phyloP scores from a whole-genome alignment of 2,888 invertebrate genomes.

The Hirtodrosophila duncani region DNA sequence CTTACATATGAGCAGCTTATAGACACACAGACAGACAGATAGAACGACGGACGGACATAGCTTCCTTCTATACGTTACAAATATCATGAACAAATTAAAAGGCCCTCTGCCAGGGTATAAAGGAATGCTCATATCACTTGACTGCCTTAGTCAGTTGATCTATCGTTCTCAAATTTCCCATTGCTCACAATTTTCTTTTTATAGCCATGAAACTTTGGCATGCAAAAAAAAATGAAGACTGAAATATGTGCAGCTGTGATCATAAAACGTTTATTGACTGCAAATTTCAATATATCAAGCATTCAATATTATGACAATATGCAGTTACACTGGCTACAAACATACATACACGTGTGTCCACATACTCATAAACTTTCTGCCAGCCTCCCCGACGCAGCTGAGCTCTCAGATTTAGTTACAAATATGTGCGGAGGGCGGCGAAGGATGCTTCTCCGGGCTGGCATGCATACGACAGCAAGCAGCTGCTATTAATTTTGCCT shows the following conservation, averaged over 20 bases:
- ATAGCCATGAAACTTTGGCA: constrained; percentile 25
- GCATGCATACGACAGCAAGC: too few relatives aligned
- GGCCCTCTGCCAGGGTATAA: too few relatives aligned
- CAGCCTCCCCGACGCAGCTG: constrained; percentile 21
- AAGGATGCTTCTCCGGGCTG: not conserved
- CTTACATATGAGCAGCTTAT: too few relatives aligned
- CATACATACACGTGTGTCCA: constrained; percentile 9
- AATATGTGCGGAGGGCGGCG: constrained; percentile 30
- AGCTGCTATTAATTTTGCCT: constrained; percentile 19
- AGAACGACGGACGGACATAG: too few relatives aligned
- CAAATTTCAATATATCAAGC: constrained; percentile 72
- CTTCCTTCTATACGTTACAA: too few relatives aligned
- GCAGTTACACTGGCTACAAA: constrained; percentile 42
- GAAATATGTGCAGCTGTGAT: constrained; percentile 59
- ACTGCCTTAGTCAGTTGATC: too few relatives aligned
- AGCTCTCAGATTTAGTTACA: constrained; percentile 53
- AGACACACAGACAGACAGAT: too few relatives aligned
- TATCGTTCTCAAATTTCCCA: too few relatives aligned
- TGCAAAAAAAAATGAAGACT: constrained; percentile 15
- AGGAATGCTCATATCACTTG: too few relatives aligned
- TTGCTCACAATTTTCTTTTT: constrained; percentile 12
- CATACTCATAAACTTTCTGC: constrained; percentile 40
- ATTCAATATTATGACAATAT: constrained; percentile 69
- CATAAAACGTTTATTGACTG: constrained; percentile 70
- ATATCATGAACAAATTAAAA: too few relatives aligned